Evolutionary conservation across 2,113 vertebrate genomes (phyloP).

Genomic region (Sinocyclocheilus anshuiensis): DNA sequence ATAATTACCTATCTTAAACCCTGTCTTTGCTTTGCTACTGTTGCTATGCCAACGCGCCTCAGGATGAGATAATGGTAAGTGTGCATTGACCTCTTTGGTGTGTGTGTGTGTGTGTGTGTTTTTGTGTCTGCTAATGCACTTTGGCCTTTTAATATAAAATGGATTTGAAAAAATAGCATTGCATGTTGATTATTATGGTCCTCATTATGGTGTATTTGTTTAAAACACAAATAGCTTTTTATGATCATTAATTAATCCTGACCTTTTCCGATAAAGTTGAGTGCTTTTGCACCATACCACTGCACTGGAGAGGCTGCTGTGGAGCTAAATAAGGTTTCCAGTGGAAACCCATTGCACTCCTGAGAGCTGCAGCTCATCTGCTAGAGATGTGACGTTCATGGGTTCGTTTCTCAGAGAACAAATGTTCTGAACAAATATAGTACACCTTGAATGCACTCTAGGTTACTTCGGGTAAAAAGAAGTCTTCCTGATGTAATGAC

Average conservation of each 20-base stretch:
- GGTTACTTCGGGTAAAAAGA: not conserved
- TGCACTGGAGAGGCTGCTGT: not conserved
- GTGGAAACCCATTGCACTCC: not conserved
- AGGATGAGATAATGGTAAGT: conserved; percentile 68
- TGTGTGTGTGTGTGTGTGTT: conserved; percentile 25
- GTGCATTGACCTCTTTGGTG: conserved; percentile 11
- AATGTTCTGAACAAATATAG: not conserved
- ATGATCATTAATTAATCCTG: not conserved
- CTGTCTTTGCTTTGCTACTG: conserved; percentile 54
- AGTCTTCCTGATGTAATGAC: not conserved
- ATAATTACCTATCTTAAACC: conserved; percentile 52
- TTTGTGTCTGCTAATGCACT: conserved; percentile 28
- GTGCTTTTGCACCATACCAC: not conserved
- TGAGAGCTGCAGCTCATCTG: not conserved
- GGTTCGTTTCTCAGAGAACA: not conserved
- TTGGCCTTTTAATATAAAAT: not conserved
- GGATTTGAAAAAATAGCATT: not conserved
- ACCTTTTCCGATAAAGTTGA: not conserved
- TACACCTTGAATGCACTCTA: not conserved
- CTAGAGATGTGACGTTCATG: not conserved
- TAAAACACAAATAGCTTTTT: not conserved
- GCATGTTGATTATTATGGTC: not conserved
- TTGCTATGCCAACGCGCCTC: conserved; percentile 55
- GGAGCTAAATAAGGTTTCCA: not conserved
- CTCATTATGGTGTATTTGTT: not conserved